phyloP scores from a whole-genome alignment of 2,113 vertebrate species.

The Anoura caudifer region DNA sequence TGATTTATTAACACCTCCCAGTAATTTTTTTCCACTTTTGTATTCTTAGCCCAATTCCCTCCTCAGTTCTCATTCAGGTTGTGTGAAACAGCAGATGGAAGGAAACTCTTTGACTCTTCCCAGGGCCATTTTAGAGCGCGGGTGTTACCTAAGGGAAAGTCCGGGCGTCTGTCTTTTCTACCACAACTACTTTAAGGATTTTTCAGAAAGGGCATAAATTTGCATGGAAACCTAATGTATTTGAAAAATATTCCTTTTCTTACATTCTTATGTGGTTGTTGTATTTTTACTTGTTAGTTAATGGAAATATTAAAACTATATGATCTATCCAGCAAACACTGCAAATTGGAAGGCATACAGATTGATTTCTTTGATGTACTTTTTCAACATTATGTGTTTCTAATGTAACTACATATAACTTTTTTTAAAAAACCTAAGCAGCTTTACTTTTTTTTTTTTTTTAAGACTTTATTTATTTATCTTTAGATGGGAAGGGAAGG shows the following conservation, averaged over 20 bases:
- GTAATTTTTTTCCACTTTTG: neutral
- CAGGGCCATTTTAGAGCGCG: neutral
- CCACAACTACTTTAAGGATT: neutral
- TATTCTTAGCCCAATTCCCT: neutral
- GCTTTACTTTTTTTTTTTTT: too few species aligned
- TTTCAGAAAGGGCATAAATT: slow-evolving; percentile 14
- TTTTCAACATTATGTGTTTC: neutral
- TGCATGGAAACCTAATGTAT: neutral
- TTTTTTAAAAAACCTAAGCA: too few species aligned
- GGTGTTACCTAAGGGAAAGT: neutral
- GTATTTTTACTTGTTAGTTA: neutral
- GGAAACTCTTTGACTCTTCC: neutral
- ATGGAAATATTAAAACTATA: neutral
- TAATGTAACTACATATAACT: neutral
- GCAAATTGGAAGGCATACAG: neutral
- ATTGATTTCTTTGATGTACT: neutral
- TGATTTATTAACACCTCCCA: neutral
- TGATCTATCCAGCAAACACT: neutral
- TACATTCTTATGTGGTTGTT: neutral
- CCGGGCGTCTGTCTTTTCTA: neutral
- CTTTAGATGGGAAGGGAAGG: too few species aligned
- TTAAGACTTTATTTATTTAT: too few species aligned
- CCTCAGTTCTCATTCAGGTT: neutral
- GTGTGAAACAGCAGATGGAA: neutral
- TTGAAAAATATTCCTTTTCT: neutral